A percentile compares a stretch with the other conserved stretches of the same genome.
Evolutionary conservation across 2,113 vertebrate genomes (phyloP).

Genomic region (Ochotona princeps): DNA sequence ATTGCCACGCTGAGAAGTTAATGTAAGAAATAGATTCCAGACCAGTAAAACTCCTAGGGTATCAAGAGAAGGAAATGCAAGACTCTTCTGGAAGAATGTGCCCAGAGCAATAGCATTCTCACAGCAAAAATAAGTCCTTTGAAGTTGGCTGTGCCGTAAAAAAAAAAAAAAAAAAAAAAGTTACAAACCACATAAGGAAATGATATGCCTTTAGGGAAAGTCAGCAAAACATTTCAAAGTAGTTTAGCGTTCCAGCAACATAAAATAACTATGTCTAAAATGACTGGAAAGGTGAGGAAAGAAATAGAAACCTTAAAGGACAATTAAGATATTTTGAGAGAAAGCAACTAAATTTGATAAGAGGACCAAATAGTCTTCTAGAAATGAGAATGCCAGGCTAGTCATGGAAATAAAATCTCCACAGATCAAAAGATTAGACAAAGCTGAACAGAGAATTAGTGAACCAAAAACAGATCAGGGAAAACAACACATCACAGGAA

Average conservation of each 20-base stretch:
- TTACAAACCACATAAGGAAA: constrained; percentile 42
- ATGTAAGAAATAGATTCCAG: constrained; percentile 62
- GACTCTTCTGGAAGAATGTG: constrained; percentile 10
- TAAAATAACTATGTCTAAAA: constrained; percentile 9
- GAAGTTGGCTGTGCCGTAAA: constrained; percentile 49
- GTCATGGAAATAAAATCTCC: neutral
- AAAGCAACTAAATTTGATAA: neutral
- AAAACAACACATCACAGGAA: constrained; percentile 28
- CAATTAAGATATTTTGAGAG: constrained; percentile 41
- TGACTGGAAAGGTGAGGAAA: constrained; percentile 14
- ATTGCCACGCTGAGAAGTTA: constrained; percentile 53
- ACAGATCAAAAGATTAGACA: neutral
- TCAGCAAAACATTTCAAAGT: constrained; percentile 36
- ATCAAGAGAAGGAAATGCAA: constrained; percentile 46
- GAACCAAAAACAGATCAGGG: constrained; percentile 15
- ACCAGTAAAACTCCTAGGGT: constrained; percentile 25
- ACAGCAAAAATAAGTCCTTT: constrained; percentile 51
- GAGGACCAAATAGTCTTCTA: constrained; percentile 30
- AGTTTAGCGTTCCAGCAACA: constrained; percentile 14
- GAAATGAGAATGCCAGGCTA: constrained; percentile 21
- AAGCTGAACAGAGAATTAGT: constrained; percentile 47
- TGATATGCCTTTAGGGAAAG: constrained; percentile 25
- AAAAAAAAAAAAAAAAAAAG: neutral
- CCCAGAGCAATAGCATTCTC: constrained; percentile 48
- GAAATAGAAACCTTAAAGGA: neutral